phyloP scores from a whole-genome alignment of 2,888 invertebrate genomes.

The Leptothorax acervorum region DNA sequence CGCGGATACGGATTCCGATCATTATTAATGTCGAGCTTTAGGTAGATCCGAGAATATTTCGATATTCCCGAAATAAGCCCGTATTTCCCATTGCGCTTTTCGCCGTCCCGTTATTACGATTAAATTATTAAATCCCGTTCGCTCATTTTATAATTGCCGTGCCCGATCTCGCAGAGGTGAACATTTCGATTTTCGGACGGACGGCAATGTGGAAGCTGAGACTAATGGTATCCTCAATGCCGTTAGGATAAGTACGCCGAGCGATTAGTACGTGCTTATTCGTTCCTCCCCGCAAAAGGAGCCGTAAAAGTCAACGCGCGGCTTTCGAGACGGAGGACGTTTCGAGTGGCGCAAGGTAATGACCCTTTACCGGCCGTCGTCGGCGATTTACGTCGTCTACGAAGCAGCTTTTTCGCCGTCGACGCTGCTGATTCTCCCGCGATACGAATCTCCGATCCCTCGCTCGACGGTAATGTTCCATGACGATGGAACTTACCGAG shows the following conservation, averaged over 20 bases:
- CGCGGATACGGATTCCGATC: conserved; percentile 14
- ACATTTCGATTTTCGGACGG: background rate
- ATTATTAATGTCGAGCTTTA: conserved; percentile 42
- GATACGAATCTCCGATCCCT: conserved; percentile 23
- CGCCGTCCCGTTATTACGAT: conserved; percentile 3
- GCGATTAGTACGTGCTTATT: conserved; percentile 43
- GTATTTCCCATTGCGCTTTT: conserved; percentile 3
- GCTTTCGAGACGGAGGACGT: conserved; percentile 62
- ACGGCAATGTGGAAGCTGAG: background rate
- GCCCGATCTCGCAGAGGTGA: background rate
- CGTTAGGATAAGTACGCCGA: conserved; percentile 1
- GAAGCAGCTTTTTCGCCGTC: background rate
- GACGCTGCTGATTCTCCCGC: conserved; percentile 8
- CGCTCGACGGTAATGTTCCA: conserved; percentile 4
- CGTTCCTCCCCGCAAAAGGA: conserved; percentile 62
- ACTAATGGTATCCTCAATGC: conserved; percentile 25
- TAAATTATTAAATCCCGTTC: conserved; percentile 35
- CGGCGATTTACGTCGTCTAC: conserved; percentile 60
- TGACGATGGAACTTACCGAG: background rate
- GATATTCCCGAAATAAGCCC: conserved; percentile 34
- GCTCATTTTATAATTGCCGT: background rate
- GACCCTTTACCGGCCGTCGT: conserved; percentile 55
- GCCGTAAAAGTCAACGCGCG: conserved; percentile 64
- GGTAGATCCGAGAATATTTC: conserved; percentile 41
- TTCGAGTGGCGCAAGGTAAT: conserved; percentile 68